Evolutionary conservation across 2,888 invertebrate species (phyloP).

Genomic region (Lasiommata megera): DNA sequence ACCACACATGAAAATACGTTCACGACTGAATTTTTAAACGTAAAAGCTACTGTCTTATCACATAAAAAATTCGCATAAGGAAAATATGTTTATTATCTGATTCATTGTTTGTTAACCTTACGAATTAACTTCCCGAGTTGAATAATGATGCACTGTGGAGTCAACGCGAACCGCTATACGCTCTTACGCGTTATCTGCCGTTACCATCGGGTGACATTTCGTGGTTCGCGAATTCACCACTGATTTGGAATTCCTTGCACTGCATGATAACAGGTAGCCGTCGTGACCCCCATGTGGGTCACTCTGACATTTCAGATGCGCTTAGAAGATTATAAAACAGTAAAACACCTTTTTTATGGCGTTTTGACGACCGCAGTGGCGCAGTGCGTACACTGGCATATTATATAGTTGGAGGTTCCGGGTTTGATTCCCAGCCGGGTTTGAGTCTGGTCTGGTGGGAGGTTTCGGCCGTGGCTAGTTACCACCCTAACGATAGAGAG

Average conservation of each 20-base stretch:
- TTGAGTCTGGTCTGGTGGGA: no score
- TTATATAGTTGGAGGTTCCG: no score
- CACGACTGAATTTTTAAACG: background rate
- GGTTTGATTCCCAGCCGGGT: no score
- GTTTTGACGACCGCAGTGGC: no score
- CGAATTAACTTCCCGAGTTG: conserved; percentile 21
- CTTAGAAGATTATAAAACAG: conserved; percentile 2
- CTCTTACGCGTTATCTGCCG: conserved; percentile 45
- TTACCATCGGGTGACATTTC: conserved; percentile 53
- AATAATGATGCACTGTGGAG: conserved; percentile 27
- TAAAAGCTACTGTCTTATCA: conserved; percentile 12
- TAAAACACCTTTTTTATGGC: no score
- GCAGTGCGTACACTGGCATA: no score
- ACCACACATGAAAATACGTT: background rate
- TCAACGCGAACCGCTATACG: conserved; percentile 34
- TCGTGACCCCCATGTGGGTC: conserved; percentile 19
- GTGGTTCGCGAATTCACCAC: conserved; percentile 46
- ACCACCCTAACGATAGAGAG: no score
- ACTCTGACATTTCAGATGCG: conserved; percentile 4
- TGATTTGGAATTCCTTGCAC: conserved; percentile 36
- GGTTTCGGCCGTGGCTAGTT: no score
- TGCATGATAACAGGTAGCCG: conserved; percentile 13
- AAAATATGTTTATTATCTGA: conserved; percentile 12
- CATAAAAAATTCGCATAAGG: conserved; percentile 10
- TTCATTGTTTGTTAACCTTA: conserved; percentile 14